phyloP scores from a whole-genome alignment of 2,888 invertebrate genomes.

The Eumerus sabulonum region DNA sequence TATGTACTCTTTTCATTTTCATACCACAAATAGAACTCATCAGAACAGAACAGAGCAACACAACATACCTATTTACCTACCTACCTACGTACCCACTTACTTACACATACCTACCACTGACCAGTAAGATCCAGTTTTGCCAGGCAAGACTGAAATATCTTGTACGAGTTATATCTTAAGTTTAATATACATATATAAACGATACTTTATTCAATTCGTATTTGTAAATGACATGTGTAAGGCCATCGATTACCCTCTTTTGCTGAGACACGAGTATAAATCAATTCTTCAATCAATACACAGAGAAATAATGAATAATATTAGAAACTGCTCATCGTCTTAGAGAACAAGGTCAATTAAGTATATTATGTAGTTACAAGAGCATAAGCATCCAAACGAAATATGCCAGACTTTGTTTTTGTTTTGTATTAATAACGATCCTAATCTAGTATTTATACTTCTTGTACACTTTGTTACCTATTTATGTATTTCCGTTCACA shows the following conservation, averaged over 20 bases:
- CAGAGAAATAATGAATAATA: not conserved
- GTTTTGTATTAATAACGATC: too few relatives aligned
- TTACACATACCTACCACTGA: slow-evolving; percentile 56
- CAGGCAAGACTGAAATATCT: slow-evolving; percentile 54
- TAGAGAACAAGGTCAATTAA: slow-evolving; percentile 54
- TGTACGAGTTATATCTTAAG: slow-evolving; percentile 42
- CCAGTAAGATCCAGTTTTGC: slow-evolving; percentile 64
- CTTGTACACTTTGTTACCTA: slow-evolving; percentile 23
- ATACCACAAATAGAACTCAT: too few relatives aligned
- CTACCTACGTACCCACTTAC: slow-evolving; percentile 20
- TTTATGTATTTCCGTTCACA: slow-evolving; percentile 14
- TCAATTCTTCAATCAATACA: not conserved
- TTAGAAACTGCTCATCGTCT: too few relatives aligned
- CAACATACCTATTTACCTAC: too few relatives aligned
- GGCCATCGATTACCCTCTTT: slow-evolving; percentile 54
- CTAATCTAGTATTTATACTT: slow-evolving; percentile 5
- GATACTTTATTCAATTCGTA: slow-evolving; percentile 52
- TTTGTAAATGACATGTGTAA: slow-evolving; percentile 37
- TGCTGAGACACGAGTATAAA: slow-evolving; percentile 16
- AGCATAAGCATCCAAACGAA: not conserved
- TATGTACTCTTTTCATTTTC: slow-evolving; percentile 33
- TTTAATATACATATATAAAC: slow-evolving; percentile 46
- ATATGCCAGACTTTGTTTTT: slow-evolving; percentile 5
- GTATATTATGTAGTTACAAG: slow-evolving; percentile 39
- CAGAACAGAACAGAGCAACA: too few relatives aligned